Percentiles rank a stretch among this genome's conserved stretches.
Evolutionary conservation across 2,113 vertebrate genomes (phyloP).

Genomic region (Oryzias celebensis): DNA sequence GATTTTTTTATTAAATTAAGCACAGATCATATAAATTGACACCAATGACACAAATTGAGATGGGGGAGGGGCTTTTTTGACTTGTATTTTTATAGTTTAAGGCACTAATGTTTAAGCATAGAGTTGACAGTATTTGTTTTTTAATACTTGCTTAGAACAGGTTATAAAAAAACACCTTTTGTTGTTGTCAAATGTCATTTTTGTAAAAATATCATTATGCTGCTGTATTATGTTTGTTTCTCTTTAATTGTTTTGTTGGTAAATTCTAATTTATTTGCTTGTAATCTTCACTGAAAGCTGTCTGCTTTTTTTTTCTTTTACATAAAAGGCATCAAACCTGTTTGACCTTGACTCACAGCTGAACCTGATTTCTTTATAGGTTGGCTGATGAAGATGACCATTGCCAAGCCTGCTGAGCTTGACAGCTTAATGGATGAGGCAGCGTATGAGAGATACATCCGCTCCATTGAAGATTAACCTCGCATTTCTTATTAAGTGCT

Average conservation of each 20-base stretch:
- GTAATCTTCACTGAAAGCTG: neutral
- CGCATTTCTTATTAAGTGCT: constrained; percentile 10
- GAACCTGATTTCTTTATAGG: constrained; percentile 71
- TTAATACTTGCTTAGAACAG: too few relatives aligned
- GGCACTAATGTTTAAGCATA: too few relatives aligned
- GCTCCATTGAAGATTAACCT: constrained; percentile 90
- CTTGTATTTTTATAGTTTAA: too few relatives aligned
- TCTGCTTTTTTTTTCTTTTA: neutral
- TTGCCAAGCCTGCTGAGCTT: constrained; percentile 89
- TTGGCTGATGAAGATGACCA: constrained; percentile 97
- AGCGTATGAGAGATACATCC: constrained; percentile 91
- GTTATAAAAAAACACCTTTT: too few relatives aligned
- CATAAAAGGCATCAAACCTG: neutral
- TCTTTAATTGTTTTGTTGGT: too few relatives aligned
- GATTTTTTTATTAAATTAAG: too few relatives aligned
- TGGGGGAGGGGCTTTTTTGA: too few relatives aligned
- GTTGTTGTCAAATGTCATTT: neutral
- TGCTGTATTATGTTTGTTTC: too few relatives aligned
- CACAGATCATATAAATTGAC: too few relatives aligned
- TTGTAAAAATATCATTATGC: neutral
- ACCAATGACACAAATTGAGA: too few relatives aligned
- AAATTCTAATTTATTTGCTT: too few relatives aligned
- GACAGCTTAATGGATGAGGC: constrained; percentile 91
- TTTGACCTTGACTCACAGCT: neutral
- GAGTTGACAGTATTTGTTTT: too few relatives aligned